Conservation (phyloP, 2,888 invertebrate genomes). For the Drosophila mulleri region DNA sequence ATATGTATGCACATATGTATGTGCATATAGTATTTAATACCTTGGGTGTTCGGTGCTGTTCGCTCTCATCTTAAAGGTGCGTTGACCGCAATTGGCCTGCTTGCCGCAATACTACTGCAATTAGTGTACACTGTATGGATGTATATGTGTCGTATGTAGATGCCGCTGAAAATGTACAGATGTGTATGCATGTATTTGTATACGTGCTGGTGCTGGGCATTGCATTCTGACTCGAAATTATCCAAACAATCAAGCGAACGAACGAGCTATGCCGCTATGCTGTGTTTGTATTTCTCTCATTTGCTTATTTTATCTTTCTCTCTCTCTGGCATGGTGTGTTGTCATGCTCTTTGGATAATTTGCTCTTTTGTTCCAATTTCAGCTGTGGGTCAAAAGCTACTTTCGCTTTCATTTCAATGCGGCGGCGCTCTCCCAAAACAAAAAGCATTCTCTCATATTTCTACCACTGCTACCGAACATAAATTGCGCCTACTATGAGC, state of each 20-base stretch:
- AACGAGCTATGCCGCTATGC: conserved; percentile 10
- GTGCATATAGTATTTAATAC: conserved; percentile 13
- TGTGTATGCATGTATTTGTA: background rate
- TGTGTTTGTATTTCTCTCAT: conserved; percentile 3
- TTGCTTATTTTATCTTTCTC: background rate
- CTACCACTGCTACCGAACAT: background rate
- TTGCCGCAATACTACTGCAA: conserved; percentile 23
- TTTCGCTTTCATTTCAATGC: conserved; percentile 69
- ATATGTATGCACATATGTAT: background rate
- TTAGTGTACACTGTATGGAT: background rate
- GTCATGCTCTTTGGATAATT: conserved; percentile 23
- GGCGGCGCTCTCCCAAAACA: conserved; percentile 49
- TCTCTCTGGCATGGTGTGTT: conserved; percentile 22
- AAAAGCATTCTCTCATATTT: background rate
- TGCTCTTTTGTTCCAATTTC: conserved; percentile 54
- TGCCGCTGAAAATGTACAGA: background rate
- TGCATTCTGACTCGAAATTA: conserved; percentile 15
- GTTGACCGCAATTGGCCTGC: conserved; percentile 51
- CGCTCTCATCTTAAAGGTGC: conserved; percentile 49
- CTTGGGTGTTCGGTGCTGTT: conserved; percentile 15
- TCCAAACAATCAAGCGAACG: conserved; percentile 5
- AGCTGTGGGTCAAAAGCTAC: conserved; percentile 62
- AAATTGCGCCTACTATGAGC: background rate
- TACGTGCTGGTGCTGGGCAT: conserved; percentile 1
- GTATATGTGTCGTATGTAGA: background rate